Base-by-base conservation (phyloP, 2,888 invertebrate genomes). In the Nysson spinosus region DNA sequence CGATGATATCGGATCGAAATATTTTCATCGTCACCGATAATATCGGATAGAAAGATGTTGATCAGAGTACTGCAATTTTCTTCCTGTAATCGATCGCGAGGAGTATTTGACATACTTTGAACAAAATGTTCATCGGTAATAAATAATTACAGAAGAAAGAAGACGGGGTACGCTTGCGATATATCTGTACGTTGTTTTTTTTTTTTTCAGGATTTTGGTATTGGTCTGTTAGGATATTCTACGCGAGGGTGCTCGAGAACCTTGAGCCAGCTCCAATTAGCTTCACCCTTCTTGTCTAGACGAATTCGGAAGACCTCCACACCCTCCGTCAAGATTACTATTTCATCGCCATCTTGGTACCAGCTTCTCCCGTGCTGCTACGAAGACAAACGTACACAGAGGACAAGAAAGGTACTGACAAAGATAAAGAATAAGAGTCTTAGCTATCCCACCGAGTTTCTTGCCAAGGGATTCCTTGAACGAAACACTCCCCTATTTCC, bases 211-310 rank as follows among this genome's bases (percentile, higher is more conserved):
- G n/a, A n/a, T n/a, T n/a, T 24, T 12, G 32, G 56, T 63, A 52
- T n/a, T 17, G 3, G 65, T 66, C 52, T 26, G 40, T 32, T 39
- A 6, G 39, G 43, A 52, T 22, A 42, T 60, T 66, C 66, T 74
- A 67, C 46, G 35, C 40, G 44, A 55, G 61, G 49, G 55, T 57
- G 63, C 58, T 69, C 62, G 72, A 71, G 77, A 76, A 92, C 92
- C 92, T 92, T 92, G 87, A 92, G 88, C 92, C 92, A 92, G 88
- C 90, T 90, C 92, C 92, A 92, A 88, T 91, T 90, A 83, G 89
- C 88, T 86, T 90, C 90, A 87, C 89, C 89, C 87, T 90, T 90
- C 88, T 90, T 90, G 83, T 89, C 88, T 75, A 90, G 90, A 75
- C 91, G 90, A 84, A 91, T 90, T 89, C 91, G 90, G 89, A 88